phyloP scores from a whole-genome alignment of 1,140 invertebrate genomes.

The Neodiprion virginianus region DNA sequence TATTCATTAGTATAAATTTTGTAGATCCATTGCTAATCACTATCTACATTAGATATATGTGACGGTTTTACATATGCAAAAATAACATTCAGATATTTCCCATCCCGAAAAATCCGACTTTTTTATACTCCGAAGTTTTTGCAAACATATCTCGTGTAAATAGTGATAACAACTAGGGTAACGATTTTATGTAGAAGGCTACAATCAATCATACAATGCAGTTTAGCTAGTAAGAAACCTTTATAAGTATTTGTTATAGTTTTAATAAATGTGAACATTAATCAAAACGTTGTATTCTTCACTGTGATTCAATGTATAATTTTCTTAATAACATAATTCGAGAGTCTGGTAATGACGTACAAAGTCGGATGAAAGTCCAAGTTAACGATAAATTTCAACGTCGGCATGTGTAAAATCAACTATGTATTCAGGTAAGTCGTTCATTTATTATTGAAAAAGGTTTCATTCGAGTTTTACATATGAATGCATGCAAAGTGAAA shows the following conservation, averaged over 20 bases:
- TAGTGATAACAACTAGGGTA: not conserved
- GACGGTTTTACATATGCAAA: not conserved
- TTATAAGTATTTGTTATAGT: not conserved
- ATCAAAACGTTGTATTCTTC: not conserved
- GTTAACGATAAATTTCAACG: too few species aligned
- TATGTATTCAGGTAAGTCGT: too few species aligned
- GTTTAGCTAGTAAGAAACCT: not conserved
- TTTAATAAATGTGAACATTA: constrained; percentile 2
- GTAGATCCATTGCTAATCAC: not conserved
- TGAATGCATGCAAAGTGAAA: too few species aligned
- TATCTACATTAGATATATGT: not conserved
- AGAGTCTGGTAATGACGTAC: too few species aligned
- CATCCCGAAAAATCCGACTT: not conserved
- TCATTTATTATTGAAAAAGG: too few species aligned
- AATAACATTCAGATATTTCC: not conserved
- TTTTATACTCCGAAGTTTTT: not conserved
- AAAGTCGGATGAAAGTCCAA: too few species aligned
- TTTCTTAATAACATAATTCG: too few species aligned
- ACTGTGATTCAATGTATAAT: too few species aligned
- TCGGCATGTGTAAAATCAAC: too few species aligned
- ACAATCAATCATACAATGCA: not conserved
- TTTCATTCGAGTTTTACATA: too few species aligned
- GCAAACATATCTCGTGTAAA: constrained; percentile 2
- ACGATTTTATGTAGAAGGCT: not conserved
- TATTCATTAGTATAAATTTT: not conserved